These are phyloP conservation scores for Zaprionus vittiger DNA, from an alignment of 1,140 invertebrate genomes.

Conservation along the genomic window DNA sequence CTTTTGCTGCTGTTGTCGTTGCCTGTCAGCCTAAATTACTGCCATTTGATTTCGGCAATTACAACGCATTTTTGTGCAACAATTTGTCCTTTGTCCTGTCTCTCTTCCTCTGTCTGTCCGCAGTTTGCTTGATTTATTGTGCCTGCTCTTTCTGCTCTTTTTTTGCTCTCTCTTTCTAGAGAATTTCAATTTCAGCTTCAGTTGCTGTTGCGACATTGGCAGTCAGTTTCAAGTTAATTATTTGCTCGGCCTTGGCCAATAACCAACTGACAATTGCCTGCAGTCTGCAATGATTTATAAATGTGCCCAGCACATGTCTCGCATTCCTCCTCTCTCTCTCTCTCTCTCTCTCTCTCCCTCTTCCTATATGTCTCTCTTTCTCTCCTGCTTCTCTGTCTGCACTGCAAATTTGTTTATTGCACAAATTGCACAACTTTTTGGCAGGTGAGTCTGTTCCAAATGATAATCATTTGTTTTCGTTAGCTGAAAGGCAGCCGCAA, in stretches of 20 bases:
- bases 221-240: conserved; percentile 72
- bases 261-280: conserved; percentile 57
- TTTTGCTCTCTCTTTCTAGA: conserved; percentile 15
- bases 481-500: conserved; percentile 15
- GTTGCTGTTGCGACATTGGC: conserved; percentile 55
- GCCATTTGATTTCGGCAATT: conserved; percentile 80
- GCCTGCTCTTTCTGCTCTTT: conserved; percentile 6
- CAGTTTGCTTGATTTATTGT: conserved; percentile 52
- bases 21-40: conserved; percentile 77
- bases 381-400: not conserved
- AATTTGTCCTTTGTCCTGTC: conserved; percentile 54
- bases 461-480: conserved; percentile 80
- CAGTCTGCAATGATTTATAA: conserved; percentile 53
- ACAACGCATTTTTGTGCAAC: conserved; percentile 81
- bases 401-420: conserved; percentile 27
- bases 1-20: conserved; percentile 21
- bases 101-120: not conserved
- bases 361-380: not conserved
- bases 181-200: conserved; percentile 72
- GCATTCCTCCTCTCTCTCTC: not conserved
- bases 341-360: not conserved
- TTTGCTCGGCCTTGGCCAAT: conserved; percentile 64
- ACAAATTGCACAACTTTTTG: conserved; percentile 47
- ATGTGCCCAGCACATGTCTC: conserved; percentile 1
- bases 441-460: conserved; percentile 37